Conservation (phyloP, 2,888 invertebrate genomes). For the Ecdyonurus torrentis region DNA sequence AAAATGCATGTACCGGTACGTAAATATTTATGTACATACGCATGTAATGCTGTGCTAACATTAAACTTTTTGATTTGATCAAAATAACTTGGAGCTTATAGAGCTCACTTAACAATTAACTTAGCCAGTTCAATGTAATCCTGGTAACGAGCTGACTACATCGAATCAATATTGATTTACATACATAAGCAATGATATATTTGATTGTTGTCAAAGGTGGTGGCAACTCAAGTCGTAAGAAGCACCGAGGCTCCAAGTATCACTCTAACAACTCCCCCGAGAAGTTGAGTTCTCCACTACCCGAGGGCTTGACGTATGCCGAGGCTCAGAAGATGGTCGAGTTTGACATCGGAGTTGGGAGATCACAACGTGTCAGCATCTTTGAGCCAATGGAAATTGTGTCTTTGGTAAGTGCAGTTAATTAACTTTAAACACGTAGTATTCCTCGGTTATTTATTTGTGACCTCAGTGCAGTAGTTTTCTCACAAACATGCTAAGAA, state of each 20-base stretch:
- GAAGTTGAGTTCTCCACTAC: conserved; percentile 32
- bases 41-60: no score
- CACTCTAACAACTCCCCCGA: background rate
- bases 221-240: conserved; percentile 14
- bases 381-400: conserved; percentile 26
- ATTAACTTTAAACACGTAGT: background rate
- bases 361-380: conserved; percentile 42
- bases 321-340: conserved; percentile 75
- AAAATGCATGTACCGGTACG: no score
- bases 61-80: no score
- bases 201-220: background rate
- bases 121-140: conserved; percentile 5
- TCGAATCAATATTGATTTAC: no score
- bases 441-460: no score
- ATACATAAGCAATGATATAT: no score
- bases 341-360: conserved; percentile 62
- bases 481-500: no score
- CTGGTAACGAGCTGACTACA: no score
- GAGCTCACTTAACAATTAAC: no score
- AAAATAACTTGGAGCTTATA: no score
- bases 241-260: conserved; percentile 17
- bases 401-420: conserved; percentile 8
- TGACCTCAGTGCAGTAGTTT: no score
- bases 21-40: no score
- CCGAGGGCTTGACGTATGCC: conserved; percentile 62